Conservation (phyloP, 2,797 vertebrate genomes). For the Cottoperca gobio region DNA sequence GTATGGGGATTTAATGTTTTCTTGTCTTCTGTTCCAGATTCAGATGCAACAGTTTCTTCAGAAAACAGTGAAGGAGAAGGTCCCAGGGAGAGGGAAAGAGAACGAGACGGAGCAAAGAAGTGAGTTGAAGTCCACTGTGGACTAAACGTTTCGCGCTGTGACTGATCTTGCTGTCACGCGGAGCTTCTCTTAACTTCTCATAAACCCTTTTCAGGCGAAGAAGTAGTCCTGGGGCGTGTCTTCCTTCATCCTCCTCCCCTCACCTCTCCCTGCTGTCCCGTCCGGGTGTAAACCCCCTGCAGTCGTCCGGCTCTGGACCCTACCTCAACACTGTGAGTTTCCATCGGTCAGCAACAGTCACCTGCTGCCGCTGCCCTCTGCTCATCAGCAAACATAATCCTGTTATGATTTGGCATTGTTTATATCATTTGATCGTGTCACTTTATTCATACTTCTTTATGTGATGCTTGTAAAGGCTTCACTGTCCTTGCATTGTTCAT, state of each 20-base stretch:
- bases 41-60: slow-evolving; percentile 93
- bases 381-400: slow-evolving; percentile 56
- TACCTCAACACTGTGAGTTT: slow-evolving; percentile 87
- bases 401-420: slow-evolving; percentile 69
- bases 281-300: slow-evolving; percentile 76
- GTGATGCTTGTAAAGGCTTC: slow-evolving; percentile 58
- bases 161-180: not conserved
- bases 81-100: slow-evolving; percentile 85
- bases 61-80: slow-evolving; percentile 92
- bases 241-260: slow-evolving; percentile 80
- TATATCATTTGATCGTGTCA: slow-evolving; percentile 60
- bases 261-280: slow-evolving; percentile 84
- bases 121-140: slow-evolving; percentile 64
- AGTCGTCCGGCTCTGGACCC: slow-evolving; percentile 76
- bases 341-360: slow-evolving; percentile 9
- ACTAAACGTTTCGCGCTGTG: not conserved
- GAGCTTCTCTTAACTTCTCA: not conserved
- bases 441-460: slow-evolving; percentile 72
- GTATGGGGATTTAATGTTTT: not conserved
- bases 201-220: slow-evolving; percentile 71
- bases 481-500: slow-evolving; percentile 74
- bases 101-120: slow-evolving; percentile 89
- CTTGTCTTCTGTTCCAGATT: slow-evolving; percentile 81
- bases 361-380: slow-evolving; percentile 51
- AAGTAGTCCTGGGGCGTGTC: slow-evolving; percentile 77